These are phyloP conservation scores for Lindbergichthys nudifrons DNA, from an alignment of 2,797 vertebrate genomes.

Conservation along the genomic window DNA sequence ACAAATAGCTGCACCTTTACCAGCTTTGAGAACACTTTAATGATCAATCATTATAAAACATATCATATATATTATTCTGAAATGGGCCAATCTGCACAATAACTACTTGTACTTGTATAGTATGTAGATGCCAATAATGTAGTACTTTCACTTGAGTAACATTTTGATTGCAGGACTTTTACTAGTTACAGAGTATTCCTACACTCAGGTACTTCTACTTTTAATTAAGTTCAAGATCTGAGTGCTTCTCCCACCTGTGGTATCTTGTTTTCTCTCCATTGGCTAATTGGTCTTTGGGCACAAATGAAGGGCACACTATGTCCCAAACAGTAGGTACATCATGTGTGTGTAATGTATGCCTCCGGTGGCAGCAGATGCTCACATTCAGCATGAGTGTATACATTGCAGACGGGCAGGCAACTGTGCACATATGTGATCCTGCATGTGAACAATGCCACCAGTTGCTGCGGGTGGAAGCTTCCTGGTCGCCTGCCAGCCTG, in stretches of 20 bases:
- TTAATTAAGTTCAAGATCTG: too few relatives aligned
- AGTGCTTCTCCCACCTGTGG: not conserved
- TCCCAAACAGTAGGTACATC: constrained; percentile 19
- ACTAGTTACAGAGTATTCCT: too few relatives aligned
- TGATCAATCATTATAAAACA: too few relatives aligned
- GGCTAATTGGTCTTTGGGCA: constrained; percentile 9
- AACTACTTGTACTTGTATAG: too few relatives aligned
- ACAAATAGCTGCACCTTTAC: too few relatives aligned
- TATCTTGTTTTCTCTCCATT: constrained; percentile 5
- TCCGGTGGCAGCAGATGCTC: constrained; percentile 64
- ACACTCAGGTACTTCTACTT: too few relatives aligned
- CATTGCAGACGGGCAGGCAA: constrained; percentile 39
- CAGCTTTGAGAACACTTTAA: too few relatives aligned
- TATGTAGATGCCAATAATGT: too few relatives aligned
- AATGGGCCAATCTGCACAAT: too few relatives aligned
- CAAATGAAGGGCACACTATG: constrained; percentile 10
- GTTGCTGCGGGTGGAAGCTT: constrained; percentile 74
- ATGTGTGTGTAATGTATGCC: constrained; percentile 21
- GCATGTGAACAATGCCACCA: constrained; percentile 78
- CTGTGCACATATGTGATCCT: constrained; percentile 54
- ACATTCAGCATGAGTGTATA: constrained; percentile 28
- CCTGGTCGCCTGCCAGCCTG: constrained; percentile 67
- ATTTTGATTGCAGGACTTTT: too few relatives aligned
- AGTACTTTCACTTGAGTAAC: too few relatives aligned
- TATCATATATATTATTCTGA: too few relatives aligned